A percentile compares a stretch with the other conserved stretches of the same genome.
Evolutionary conservation across 1,140 invertebrate genomes (phyloP).

Genomic region (Polyergus mexicanus): DNA sequence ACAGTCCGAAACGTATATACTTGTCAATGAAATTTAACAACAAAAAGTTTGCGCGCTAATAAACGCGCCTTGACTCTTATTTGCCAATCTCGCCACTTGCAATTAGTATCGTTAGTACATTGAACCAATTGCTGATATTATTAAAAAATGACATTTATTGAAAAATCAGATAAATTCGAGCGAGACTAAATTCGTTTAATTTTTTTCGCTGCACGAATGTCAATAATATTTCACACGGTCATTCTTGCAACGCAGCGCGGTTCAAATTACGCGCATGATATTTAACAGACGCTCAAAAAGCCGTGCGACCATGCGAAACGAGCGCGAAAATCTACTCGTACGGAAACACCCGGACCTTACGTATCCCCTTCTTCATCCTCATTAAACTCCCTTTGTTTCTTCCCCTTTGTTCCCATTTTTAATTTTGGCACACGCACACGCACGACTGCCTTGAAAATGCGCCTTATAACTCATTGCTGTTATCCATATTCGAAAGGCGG

Average conservation of each 20-base stretch:
- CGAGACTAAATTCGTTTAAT: background rate
- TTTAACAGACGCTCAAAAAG: constrained; percentile 26
- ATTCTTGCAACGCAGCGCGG: background rate
- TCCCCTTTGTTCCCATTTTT: constrained; percentile 61
- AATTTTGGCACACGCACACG: constrained; percentile 39
- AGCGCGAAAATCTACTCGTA: constrained; percentile 29
- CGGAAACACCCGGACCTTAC: constrained; percentile 37
- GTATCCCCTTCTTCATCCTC: constrained; percentile 54
- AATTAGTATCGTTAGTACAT: too few relatives aligned
- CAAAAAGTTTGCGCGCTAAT: too few relatives aligned
- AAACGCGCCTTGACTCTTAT: too few relatives aligned
- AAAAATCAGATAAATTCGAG: background rate
- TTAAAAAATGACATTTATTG: constrained; percentile 1
- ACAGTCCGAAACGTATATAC: too few relatives aligned
- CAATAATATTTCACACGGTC: background rate
- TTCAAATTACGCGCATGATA: constrained; percentile 38
- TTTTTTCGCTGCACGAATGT: background rate
- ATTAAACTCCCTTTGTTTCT: constrained; percentile 67
- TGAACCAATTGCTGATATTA: too few relatives aligned
- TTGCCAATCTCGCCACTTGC: too few relatives aligned
- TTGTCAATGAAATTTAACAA: too few relatives aligned
- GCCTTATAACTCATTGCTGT: background rate
- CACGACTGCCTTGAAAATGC: background rate
- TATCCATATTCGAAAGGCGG: background rate
- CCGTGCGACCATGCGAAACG: constrained; percentile 4